Conservation (phyloP, 2,888 invertebrate genomes). For the Eupithecia exiguata region DNA sequence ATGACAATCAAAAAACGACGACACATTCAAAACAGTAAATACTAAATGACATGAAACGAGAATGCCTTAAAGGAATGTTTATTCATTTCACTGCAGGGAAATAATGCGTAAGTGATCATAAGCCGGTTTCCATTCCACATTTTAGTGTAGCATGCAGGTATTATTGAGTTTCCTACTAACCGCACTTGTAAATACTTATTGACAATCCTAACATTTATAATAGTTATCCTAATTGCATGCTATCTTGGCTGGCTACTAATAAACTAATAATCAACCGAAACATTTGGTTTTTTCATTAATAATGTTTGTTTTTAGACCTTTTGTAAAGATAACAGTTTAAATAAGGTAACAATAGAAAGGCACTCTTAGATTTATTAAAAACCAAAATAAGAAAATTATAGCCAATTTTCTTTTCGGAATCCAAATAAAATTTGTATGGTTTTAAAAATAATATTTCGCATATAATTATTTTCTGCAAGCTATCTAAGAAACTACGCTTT, state of each 20-base stretch:
- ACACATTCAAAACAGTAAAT: neutral
- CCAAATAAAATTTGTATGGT: too few species aligned
- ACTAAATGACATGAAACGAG: conserved; percentile 9
- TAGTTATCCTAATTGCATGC: too few species aligned
- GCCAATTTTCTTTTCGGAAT: too few species aligned
- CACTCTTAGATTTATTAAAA: too few species aligned
- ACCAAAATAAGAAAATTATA: too few species aligned
- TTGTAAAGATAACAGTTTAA: neutral
- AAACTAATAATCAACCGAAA: too few species aligned
- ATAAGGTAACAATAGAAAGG: neutral
- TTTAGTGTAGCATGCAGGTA: conserved; percentile 58
- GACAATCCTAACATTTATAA: conserved; percentile 19
- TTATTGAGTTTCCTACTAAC: conserved; percentile 57
- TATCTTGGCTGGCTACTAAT: neutral
- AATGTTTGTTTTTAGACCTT: neutral
- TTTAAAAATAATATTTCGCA: too few species aligned
- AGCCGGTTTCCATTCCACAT: conserved; percentile 77
- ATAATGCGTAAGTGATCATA: conserved; percentile 74
- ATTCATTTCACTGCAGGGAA: conserved; percentile 52
- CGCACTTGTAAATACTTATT: conserved; percentile 52
- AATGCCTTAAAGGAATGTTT: conserved; percentile 46
- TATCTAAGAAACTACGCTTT: too few species aligned
- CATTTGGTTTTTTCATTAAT: neutral
- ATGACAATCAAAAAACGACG: conserved; percentile 49
- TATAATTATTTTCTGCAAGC: too few species aligned